phyloP scores from a whole-genome alignment of 2,888 invertebrate species.

The Chironomus riparius region DNA sequence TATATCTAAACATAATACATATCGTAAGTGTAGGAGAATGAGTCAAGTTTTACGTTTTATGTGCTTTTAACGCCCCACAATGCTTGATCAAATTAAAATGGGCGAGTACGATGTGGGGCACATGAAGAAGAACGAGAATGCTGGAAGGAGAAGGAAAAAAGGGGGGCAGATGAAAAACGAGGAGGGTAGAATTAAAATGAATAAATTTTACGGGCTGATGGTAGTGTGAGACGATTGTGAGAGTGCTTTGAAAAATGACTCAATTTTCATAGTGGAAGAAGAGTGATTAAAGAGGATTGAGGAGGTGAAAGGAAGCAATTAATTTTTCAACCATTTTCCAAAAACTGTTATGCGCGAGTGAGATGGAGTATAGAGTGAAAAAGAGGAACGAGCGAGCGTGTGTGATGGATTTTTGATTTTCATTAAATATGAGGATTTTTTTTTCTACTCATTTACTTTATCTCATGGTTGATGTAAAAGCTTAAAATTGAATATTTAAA shows the following conservation, averaged over 20 bases:
- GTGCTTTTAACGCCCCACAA: background rate
- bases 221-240: background rate
- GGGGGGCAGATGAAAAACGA: background rate
- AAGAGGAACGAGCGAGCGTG: background rate
- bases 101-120: background rate
- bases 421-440: background rate
- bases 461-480: background rate
- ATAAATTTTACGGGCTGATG: background rate
- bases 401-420: constrained; percentile 22
- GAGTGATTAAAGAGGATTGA: constrained; percentile 1
- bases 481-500: background rate
- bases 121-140: background rate
- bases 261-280: constrained; percentile 6
- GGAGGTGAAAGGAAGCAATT: constrained; percentile 21
- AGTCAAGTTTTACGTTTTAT: background rate
- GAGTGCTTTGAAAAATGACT: constrained; percentile 19
- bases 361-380: background rate
- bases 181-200: background rate
- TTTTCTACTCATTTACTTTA: background rate
- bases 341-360: background rate
- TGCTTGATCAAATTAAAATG: constrained; percentile 7
- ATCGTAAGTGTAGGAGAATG: background rate
- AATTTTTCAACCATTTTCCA: constrained; percentile 5
- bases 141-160: background rate
- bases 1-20: background rate